Base-by-base conservation (phyloP, 1,140 invertebrate species). In the Antheraea pernyi region DNA sequence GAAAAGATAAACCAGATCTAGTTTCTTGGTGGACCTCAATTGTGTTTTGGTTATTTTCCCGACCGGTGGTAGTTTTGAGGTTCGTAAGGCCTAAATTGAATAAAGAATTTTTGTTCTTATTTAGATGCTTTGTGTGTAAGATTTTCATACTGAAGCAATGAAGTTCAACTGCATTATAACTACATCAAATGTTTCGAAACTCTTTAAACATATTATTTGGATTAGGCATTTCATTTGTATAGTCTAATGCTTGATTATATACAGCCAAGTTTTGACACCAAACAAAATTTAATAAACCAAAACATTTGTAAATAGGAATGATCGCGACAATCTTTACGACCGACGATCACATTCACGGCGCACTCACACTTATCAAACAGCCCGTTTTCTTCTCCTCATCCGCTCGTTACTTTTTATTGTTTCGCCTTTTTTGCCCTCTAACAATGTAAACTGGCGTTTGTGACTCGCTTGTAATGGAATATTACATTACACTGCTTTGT, bases 341-440 rank as follows among this genome's bases (percentile, higher is more conserved):
- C 46, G 46, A 36, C 60, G 60, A 36, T 61, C 60, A 30, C 60
- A 10, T 22, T 61, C 60, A 53, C 60, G 60, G 19, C 60, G 22
- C 60, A 61, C 60, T 61, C 30, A 61, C 39, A 22, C n/a, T 65
- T 65, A 65, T 65, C 64, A 65, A 65, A 65, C 64, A 42, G 46
- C 64, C 64, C 60, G 60, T 61, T 61, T 22, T 61, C 60, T 48
- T 48, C 39, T 46, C 39, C 64, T 65, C 42, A 48, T 65, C 64
- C 64, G 64, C 39, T 48, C 64, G 42, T 65, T 42, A 65, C 64
- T 39, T 65, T 65, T 65, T 65, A 65, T 65, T 65, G 64, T 65
- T 65, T 65, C 64, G 60, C 60, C 13, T 61, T 36, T 61, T 48
- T 65, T 37, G 61, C 61, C 61, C 5, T 37, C 22, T 63, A 63